Conservation (phyloP, 2,113 vertebrate genomes). For the Calyptomena viridis region DNA sequence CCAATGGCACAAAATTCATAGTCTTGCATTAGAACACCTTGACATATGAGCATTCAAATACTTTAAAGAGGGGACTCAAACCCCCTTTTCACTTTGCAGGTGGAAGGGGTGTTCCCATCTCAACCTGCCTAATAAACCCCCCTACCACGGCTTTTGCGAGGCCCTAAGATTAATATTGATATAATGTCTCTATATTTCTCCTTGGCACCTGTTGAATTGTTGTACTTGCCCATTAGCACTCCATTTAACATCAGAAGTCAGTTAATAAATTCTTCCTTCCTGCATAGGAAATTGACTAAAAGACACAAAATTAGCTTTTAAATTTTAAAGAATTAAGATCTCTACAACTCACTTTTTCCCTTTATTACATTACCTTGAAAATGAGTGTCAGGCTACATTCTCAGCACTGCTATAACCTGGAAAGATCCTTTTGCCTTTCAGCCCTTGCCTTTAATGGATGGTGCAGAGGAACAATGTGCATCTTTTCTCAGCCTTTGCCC, state of each 20-base stretch:
- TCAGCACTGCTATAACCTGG: conserved; percentile 8
- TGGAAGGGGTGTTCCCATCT: conserved; percentile 40
- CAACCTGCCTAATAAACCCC: conserved; percentile 32
- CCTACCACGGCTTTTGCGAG: conserved; percentile 49
- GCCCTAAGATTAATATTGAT: conserved; percentile 77
- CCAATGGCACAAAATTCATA: neutral
- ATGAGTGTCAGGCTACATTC: conserved; percentile 30
- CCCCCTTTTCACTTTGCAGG: neutral
- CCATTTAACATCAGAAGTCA: conserved; percentile 80
- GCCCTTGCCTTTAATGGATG: conserved; percentile 19
- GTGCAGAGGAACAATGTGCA: neutral
- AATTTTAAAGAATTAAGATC: conserved; percentile 86
- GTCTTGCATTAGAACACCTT: neutral
- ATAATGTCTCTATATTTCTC: conserved; percentile 76
- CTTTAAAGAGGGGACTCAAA: neutral
- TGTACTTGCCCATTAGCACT: conserved; percentile 81
- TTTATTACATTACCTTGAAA: conserved; percentile 70
- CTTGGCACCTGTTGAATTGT: conserved; percentile 81
- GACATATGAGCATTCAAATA: neutral
- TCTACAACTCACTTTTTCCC: conserved; percentile 58
- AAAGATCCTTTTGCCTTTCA: conserved; percentile 38
- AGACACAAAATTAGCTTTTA: conserved; percentile 86
- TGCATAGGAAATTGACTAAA: conserved; percentile 83
- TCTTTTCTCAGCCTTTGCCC: conserved; percentile 53
- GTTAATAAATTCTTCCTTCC: conserved; percentile 83